Conservation (phyloP, 2,797 vertebrate species). For the Sitta carolinensis region DNA sequence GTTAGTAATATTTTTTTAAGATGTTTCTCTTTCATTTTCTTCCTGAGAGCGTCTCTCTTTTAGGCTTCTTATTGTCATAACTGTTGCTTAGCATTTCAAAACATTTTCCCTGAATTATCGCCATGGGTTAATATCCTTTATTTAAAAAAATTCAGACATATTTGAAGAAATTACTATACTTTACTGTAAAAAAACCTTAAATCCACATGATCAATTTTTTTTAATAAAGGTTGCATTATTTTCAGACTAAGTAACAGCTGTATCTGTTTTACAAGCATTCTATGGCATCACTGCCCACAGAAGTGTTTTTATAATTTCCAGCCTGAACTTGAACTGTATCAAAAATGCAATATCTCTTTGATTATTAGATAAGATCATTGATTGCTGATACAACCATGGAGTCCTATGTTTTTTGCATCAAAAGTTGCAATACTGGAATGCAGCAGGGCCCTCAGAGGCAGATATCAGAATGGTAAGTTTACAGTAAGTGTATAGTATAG, state of each 20-base stretch:
- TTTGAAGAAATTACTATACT: background rate
- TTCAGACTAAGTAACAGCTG: background rate
- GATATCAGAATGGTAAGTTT: background rate
- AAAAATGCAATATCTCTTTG: background rate
- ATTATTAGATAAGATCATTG: background rate
- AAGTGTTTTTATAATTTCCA: background rate
- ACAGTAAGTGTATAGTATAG: background rate
- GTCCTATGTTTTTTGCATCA: background rate
- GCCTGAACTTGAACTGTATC: background rate
- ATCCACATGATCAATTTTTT: background rate
- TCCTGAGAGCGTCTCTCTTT: background rate
- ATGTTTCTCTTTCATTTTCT: background rate
- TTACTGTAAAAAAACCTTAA: background rate
- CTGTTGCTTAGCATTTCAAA: background rate
- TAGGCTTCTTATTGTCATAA: background rate
- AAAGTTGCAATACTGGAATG: background rate
- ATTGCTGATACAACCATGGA: background rate
- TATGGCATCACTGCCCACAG: background rate
- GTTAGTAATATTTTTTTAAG: background rate
- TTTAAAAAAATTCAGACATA: background rate
- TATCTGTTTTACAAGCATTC: background rate
- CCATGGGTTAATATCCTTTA: background rate
- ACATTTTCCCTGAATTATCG: background rate
- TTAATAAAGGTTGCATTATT: background rate
- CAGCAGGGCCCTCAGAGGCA: background rate